phyloP scores from a whole-genome alignment of 2,888 invertebrate species.

The Drosophila limbata region DNA sequence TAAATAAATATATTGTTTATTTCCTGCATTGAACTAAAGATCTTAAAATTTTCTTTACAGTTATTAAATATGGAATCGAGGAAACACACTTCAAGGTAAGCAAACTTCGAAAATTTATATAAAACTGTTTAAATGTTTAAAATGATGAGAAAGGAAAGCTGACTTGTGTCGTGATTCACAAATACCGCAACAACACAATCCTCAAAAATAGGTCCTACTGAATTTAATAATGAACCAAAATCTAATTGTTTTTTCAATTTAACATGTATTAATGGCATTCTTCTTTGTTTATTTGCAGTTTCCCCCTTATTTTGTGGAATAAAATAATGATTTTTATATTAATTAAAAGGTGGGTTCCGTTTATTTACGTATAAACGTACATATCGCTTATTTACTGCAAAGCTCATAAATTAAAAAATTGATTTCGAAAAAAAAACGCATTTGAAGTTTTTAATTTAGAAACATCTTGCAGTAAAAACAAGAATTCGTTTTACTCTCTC shows the following conservation, averaged over 20 bases:
- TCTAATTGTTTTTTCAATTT: neutral
- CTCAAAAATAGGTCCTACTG: slow-evolving; percentile 83
- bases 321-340: neutral
- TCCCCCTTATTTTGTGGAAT: too few relatives aligned
- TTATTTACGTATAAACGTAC: too few relatives aligned
- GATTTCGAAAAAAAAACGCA: too few relatives aligned
- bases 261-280: neutral
- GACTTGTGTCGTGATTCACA: slow-evolving; percentile 79
- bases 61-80: neutral
- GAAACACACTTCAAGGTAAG: slow-evolving; percentile 5
- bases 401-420: too few relatives aligned
- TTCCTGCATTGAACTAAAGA: neutral
- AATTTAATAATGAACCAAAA: neutral
- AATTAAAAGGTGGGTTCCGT: slow-evolving; percentile 5
- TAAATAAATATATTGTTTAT: neutral
- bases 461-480: too few relatives aligned
- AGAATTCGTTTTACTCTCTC: too few relatives aligned
- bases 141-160: slow-evolving; percentile 54
- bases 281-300: neutral
- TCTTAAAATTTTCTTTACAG: slow-evolving; percentile 10
- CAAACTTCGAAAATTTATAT: neutral
- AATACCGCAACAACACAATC: slow-evolving; percentile 79
- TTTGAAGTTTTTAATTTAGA: too few relatives aligned
- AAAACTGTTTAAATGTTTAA: neutral
- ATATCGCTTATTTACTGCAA: too few relatives aligned